Evolutionary conservation across 2,797 vertebrate genomes (phyloP), one percentile per base, ranked within the genome.

Genomic region (Anolis apletophallus): DNA sequence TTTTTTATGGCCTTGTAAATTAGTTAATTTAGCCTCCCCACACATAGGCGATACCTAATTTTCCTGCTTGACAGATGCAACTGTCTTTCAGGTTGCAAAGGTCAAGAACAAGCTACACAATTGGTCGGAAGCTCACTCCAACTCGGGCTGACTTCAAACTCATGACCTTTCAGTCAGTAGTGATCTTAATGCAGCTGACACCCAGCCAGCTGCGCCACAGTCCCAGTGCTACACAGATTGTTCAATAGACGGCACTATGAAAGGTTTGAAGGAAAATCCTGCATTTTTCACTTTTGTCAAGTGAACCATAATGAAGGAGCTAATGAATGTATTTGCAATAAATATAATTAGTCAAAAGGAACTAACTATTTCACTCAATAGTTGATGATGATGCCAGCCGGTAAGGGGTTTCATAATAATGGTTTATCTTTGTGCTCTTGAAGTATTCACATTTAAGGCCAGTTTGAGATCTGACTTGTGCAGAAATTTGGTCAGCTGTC

Each of bases 181-280:
- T n/a, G n/a, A n/a, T n/a, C n/a, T n/a, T n/a, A n/a, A n/a, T n/a
- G n/a, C n/a, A n/a, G n/a, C n/a, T n/a, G n/a, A n/a, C n/a, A n/a
- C n/a, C n/a, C n/a, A n/a, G n/a, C n/a, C n/a, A n/a, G n/a, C n/a
- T n/a, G n/a, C n/a, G n/a, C n/a, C n/a, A n/a, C n/a, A n/a, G n/a
- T n/a, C n/a, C n/a, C n/a, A n/a, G n/a, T n/a, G n/a, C n/a, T 81
- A 21, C 69, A 23, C 23, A 80, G 79, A 64, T 5, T 34, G 80
- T 86, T 80, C 75, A 71, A 26, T 90, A 59, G 67, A 88, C 75
- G 64, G 40, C 57, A 80, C 57, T 26, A 80, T 36, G 26, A 5
- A 54, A 1, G 40, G 29, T 52, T 89, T 17, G 26, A 78, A 71
- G 69, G 32, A 29, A 68, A 73, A 59, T 46, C 19, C 36, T 0